phyloP scores from a whole-genome alignment of 2,888 invertebrate species.

The Graphium colonna region DNA sequence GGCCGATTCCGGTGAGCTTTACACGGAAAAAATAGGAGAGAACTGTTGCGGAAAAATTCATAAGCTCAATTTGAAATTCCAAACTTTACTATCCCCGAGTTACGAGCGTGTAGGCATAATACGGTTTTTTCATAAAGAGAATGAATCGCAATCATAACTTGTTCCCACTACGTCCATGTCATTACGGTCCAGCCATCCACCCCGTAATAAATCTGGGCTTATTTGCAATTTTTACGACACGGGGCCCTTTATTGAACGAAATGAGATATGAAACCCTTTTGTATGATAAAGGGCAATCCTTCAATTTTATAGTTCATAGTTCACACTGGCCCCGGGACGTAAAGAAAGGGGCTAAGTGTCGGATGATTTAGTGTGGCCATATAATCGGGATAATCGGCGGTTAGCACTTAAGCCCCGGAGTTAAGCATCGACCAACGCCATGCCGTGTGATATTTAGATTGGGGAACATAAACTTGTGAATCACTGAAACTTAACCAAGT shows the following conservation, averaged over 20 bases:
- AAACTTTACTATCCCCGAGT: constrained; percentile 4
- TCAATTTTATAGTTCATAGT: constrained; percentile 78
- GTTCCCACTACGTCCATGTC: constrained; percentile 26
- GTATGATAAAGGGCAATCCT: constrained; percentile 62
- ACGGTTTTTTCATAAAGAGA: constrained; percentile 29
- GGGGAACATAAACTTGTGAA: background rate
- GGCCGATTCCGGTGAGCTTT: background rate
- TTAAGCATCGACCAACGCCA: constrained; percentile 36
- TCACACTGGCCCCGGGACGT: constrained; percentile 50
- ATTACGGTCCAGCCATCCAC: too few relatives aligned
- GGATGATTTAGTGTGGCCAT: constrained; percentile 70
- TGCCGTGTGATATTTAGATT: constrained; percentile 30
- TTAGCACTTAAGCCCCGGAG: constrained; percentile 55
- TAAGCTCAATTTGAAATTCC: constrained; percentile 19
- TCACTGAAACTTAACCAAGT: too few relatives aligned
- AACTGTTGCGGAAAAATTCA: constrained; percentile 10
- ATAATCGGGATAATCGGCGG: constrained; percentile 69
- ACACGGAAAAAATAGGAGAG: constrained; percentile 2
- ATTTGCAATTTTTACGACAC: constrained; percentile 73
- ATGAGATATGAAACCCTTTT: constrained; percentile 64
- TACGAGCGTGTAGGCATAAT: constrained; percentile 9
- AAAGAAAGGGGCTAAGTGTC: constrained; percentile 61
- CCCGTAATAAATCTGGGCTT: constrained; percentile 58
- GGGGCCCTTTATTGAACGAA: constrained; percentile 55
- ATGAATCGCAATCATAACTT: constrained; percentile 36